Conservation (phyloP, 2,113 vertebrate genomes). For the Phrynosoma platyrhinos region DNA sequence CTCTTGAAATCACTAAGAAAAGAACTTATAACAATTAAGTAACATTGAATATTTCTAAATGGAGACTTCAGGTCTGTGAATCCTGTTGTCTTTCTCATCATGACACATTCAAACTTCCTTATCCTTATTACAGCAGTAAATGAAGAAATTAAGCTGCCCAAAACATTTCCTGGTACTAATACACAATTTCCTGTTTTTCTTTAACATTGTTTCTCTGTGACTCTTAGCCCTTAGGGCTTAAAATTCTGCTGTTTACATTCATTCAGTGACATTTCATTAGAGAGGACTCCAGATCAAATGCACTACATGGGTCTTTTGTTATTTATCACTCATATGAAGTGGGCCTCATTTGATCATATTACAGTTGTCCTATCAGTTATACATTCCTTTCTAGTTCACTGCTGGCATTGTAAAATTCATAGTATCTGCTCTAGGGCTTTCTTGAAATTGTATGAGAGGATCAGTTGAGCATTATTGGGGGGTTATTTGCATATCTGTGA, state of each 20-base stretch:
- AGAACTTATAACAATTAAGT: not conserved
- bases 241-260: not conserved
- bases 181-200: constrained; percentile 14
- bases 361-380: not conserved
- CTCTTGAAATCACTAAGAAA: not conserved
- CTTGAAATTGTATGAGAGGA: constrained; percentile 2
- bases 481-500: not conserved
- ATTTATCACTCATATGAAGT: not conserved
- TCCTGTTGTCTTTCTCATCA: not conserved
- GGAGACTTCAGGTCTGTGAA: not conserved
- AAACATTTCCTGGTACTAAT: not conserved
- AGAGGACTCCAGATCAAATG: not conserved
- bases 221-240: not conserved
- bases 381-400: not conserved
- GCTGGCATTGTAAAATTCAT: not conserved
- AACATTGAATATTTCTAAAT: not conserved
- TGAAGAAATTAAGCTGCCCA: not conserved
- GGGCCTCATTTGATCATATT: not conserved
- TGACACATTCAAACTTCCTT: not conserved
- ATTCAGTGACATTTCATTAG: not conserved
- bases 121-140: not conserved
- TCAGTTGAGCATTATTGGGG: not conserved
- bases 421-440: not conserved
- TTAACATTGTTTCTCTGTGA: not conserved
- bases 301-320: not conserved